Conservation (phyloP, 1,140 invertebrate genomes). For the Drosophila triauraria region DNA sequence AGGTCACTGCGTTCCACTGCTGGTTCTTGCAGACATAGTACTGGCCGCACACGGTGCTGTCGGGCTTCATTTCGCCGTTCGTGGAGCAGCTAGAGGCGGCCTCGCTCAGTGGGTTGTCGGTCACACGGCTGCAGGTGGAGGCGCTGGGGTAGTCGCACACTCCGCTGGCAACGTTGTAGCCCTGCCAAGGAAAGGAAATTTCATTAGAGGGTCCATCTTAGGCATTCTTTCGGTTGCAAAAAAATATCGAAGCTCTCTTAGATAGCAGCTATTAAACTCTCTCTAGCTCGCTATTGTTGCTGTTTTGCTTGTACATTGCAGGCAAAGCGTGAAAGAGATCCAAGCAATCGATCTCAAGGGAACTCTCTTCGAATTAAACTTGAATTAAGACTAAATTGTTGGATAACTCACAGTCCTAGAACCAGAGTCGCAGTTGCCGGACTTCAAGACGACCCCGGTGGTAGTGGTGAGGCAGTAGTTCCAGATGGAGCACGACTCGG, state of each 20-base stretch:
- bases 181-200: conserved; percentile 10
- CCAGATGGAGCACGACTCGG: conserved; percentile 15
- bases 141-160: neutral
- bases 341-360: too few species aligned
- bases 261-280: too few species aligned
- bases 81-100: neutral
- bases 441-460: neutral
- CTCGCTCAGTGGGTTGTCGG: neutral
- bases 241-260: too few species aligned
- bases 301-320: too few species aligned
- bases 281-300: too few species aligned
- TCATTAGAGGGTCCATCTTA: neutral
- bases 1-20: conserved; percentile 1
- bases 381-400: too few species aligned
- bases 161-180: neutral
- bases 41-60: conserved; percentile 16
- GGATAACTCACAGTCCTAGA: conserved; percentile 24
- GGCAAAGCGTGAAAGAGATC: too few species aligned
- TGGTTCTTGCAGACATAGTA: conserved; percentile 36
- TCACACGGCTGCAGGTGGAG: conserved; percentile 40
- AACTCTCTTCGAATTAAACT: neutral
- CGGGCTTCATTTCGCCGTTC: rapidly evolving
- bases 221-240: too few species aligned
- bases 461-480: conserved; percentile 17
- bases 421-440: rapidly evolving